Base-by-base conservation (phyloP, 2,797 vertebrate species). In the Lacerta bilineata region DNA sequence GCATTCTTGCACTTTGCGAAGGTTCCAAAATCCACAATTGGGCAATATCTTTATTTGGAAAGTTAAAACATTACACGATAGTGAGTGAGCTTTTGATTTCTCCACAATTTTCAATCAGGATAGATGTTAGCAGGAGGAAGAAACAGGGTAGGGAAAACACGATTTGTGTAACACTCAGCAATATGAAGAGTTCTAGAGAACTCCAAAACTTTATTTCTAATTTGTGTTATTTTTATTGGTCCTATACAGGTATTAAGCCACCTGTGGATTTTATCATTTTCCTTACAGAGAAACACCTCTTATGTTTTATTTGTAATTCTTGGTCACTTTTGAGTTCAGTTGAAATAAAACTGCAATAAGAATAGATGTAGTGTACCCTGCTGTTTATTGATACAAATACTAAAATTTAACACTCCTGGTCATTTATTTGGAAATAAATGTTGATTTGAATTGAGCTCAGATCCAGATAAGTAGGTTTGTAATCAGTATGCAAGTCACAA, bases 361-460 rank as follows among this genome's bases (percentile, higher is more conserved):
- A 76, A n/a, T 20, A 61, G 39, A 41, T 75, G 50, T 39, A 39
- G 61, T 81, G 13, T 20, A 11, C 25, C 23, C 71, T 55, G 50
- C 50, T 50, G 50, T 55, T 10, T 43, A 64, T 5, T 59, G 41
- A 74, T 74, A 15, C 8, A 74, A 23, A 27, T 33, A 50, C 27
- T 76, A 17, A 8, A 39, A 13, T 68, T 76, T 68, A 77, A 66
- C n/a, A 39, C 3, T 80, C 27, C 9, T 68, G 9, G 3, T 43
- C 17, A 88, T 68, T 61, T 74, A 33, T 66, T 72, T 81, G 69
- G 36, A 72, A 87, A 11, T 81, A 72, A 61, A 61, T 41, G 27
- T 41, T 85, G 36, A 74, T 72, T 87, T 33, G 20, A 81, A n/a
- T 25, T 76, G 11, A 76, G 11, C 29, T 87, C 20, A 79, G 43